A percentile compares a stretch with the other conserved stretches of the same genome.
These are phyloP conservation scores for Bradynema listronoti DNA, from an alignment of 1,140 invertebrate species.

Conservation along the genomic window DNA sequence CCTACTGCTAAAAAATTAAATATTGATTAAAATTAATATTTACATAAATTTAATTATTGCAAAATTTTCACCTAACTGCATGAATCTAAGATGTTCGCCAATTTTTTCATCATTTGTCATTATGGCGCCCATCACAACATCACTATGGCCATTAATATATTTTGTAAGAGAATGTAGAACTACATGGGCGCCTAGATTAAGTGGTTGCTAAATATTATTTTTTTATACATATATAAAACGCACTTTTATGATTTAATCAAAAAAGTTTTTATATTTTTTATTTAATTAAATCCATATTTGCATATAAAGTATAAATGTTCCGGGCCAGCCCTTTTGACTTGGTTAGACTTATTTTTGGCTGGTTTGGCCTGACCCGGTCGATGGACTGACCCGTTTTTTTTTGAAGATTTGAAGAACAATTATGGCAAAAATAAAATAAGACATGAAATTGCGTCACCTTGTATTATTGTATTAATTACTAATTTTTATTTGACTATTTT, in stretches of 20 bases:
- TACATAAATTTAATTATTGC: not conserved
- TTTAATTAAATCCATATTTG: not conserved
- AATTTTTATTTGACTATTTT: no score
- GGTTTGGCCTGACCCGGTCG: no score
- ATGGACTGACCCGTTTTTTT: no score
- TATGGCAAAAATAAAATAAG: no score
- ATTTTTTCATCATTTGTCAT: slow-evolving; percentile 36
- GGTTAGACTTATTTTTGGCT: no score
- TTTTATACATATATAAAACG: not conserved
- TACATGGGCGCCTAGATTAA: slow-evolving; percentile 83
- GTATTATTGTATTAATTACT: no score
- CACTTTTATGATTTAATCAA: not conserved
- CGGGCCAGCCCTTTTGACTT: no score
- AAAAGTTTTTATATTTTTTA: not conserved
- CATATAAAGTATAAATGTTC: no score
- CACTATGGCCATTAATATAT: slow-evolving; percentile 96
- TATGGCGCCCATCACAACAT: slow-evolving; percentile 82
- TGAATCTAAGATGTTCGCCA: slow-evolving; percentile 35
- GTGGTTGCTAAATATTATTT: slow-evolving; percentile 61
- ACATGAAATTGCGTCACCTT: no score
- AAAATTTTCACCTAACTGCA: slow-evolving; percentile 10
- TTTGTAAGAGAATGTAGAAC: slow-evolving; percentile 88
- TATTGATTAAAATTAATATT: not conserved
- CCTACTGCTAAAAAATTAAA: slow-evolving; percentile 64
- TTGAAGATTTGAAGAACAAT: no score